phyloP scores from a whole-genome alignment of 2,113 vertebrate species.

The Choloepus hoffmanni region DNA sequence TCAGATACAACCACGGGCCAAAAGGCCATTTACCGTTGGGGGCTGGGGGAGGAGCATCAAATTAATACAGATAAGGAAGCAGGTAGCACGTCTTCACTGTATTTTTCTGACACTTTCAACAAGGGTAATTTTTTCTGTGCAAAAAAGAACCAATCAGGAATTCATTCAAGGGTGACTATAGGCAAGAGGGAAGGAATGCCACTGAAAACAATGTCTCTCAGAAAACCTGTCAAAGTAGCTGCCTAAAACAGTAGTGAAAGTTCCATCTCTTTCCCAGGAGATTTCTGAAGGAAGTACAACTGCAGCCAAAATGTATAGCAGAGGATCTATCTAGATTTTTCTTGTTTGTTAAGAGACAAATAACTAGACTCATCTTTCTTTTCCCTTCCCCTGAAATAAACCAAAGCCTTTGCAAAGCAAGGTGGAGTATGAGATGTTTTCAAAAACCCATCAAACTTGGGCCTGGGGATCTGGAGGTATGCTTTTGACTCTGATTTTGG shows the following conservation, averaged over 20 bases:
- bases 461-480: neutral
- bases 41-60: neutral
- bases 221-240: conserved; percentile 47
- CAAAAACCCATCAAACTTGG: neutral
- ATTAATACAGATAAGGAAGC: neutral
- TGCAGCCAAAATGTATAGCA: neutral
- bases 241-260: neutral
- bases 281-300: neutral
- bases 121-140: conserved; percentile 60
- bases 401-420: too few relatives aligned
- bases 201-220: conserved; percentile 30
- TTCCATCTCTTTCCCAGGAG: neutral
- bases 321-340: neutral
- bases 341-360: neutral
- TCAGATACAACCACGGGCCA: conserved; percentile 41
- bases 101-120: conserved; percentile 35
- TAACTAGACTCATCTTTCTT: neutral
- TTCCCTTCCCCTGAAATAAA: neutral
- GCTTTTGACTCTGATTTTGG: neutral
- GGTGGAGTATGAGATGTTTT: neutral
- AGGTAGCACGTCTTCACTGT: neutral
- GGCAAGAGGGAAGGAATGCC: conserved; percentile 3
- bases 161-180: conserved; percentile 40
- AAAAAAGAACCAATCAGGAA: conserved; percentile 44
- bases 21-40: conserved; percentile 54